Base-by-base conservation (phyloP, 2,888 invertebrate genomes). In the Eledona agricola region DNA sequence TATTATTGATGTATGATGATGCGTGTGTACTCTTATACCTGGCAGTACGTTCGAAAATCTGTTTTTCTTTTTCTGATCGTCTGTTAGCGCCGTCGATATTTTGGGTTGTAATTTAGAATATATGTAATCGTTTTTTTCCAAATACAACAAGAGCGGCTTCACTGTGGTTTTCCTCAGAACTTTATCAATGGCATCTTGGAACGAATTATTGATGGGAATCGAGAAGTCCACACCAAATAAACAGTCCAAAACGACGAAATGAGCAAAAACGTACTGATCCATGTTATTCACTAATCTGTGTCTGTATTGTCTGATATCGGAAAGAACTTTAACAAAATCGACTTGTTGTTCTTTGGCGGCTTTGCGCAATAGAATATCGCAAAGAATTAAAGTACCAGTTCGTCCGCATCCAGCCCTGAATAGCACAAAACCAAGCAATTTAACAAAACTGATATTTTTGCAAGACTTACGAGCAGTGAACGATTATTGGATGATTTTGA, bases 401-500 rank as follows among this genome's bases (percentile, higher is more conserved):
- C 82, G 72, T 2, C 83, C 82, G 23, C 81, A 80, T 4, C 83
- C 82, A 43, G 81, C 81, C 65, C 80, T 80, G 65, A 79, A 80
- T n/a, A n/a, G n/a, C n/a, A n/a, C n/a, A n/a, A n/a, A n/a, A n/a
- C n/a, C n/a, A n/a, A n/a, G n/a, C n/a, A n/a, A n/a, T n/a, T n/a
- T n/a, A n/a, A n/a, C n/a, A n/a, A n/a, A n/a, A 55, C 79, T 28
- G n/a, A 4, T 6, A 12, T 42, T 11, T 22, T 2, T 38, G 5
- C 12, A 20, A 10, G 2, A 11, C 34, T 15, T 25, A 49, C 49
- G 20, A 38, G 49, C 49, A 49, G 28, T 49, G 49, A n/a, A 49
- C 38, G 5, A 49, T 38, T 22, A 49, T 49, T 4, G 38, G 49
- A 4, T 38, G 7, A 3, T 15, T 6, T 12, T 34, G 23, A 11